Evolutionary conservation across 2,113 vertebrate genomes (phyloP), one percentile per base, ranked within the genome.

Genomic region (Chaenocephalus aceratus): DNA sequence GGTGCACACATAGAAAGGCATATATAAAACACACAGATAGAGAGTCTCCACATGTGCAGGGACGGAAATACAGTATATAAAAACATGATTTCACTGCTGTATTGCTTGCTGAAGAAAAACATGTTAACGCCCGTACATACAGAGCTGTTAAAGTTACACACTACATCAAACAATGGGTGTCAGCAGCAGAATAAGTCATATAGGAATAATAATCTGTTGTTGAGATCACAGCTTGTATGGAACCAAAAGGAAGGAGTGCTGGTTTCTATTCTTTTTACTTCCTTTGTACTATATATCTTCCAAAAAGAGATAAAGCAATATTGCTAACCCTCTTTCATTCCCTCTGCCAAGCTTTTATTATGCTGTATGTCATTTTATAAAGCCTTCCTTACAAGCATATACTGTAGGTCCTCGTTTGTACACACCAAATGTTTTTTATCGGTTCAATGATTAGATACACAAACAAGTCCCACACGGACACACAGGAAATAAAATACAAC

Each of bases 261-360:
- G 3, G 30, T 30, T 30, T 30, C 30, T 3, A 30, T 30, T 30
- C 41, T 75, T 68, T 83, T 59, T 44, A 68, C 75, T 87, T 85
- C 51, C 61, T 85, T n/a, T n/a, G n/a, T n/a, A n/a, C n/a, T 56
- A 44, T 21, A 13, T 10, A 23, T 77, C 59, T 79, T 74, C 70
- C 10, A 58, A 61, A 64, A 75, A 63, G 14, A 21, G 66, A 77
- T 71, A 53, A 83, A 79, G 44, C 48, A 16, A 69, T 75, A 68
- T 62, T 64, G 66, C 79, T 18, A 18, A 9, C 49, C 64, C 58
- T 41, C 62, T 52, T 52, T 48, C 12, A 53, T 44, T 77, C 56
- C 52, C 18, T 54, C 48, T 78, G 34, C 49, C 56, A 1, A 3
- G 56, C 34, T 76, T 89, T 89, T 88, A 88, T 85, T 77, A 81